These are phyloP conservation scores for Lepus oiostolus DNA, from an alignment of 2,797 vertebrate genomes.

Conservation along the genomic window DNA sequence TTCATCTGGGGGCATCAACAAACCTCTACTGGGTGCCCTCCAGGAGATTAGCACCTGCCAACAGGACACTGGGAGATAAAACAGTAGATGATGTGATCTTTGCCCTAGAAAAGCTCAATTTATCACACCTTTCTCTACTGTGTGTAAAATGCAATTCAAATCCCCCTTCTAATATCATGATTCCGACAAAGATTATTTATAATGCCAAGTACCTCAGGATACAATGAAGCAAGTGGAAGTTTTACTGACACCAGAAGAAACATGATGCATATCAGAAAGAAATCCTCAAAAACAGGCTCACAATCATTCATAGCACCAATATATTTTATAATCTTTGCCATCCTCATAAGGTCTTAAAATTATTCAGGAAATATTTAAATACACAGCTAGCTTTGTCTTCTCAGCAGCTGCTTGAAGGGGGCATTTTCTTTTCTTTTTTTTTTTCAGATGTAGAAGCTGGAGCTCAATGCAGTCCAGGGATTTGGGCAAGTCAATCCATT, in stretches of 20 bases:
- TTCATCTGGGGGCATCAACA: neutral
- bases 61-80: neutral
- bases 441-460: neutral
- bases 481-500: neutral
- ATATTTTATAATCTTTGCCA: neutral
- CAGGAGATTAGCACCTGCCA: neutral
- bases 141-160: constrained; percentile 42
- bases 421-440: neutral
- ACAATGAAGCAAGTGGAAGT: neutral
- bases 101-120: neutral
- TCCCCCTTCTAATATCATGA: neutral
- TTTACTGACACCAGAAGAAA: neutral
- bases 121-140: neutral
- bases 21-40: neutral
- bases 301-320: neutral
- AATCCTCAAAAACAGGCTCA: neutral
- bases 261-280: neutral
- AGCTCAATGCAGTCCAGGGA: neutral
- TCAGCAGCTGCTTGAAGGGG: neutral
- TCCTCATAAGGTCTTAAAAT: neutral
- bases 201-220: neutral
- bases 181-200: constrained; percentile 14
- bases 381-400: neutral
- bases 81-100: neutral
- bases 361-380: neutral